phyloP scores from a whole-genome alignment of 2,888 invertebrate genomes.

The Laothoe populi region DNA sequence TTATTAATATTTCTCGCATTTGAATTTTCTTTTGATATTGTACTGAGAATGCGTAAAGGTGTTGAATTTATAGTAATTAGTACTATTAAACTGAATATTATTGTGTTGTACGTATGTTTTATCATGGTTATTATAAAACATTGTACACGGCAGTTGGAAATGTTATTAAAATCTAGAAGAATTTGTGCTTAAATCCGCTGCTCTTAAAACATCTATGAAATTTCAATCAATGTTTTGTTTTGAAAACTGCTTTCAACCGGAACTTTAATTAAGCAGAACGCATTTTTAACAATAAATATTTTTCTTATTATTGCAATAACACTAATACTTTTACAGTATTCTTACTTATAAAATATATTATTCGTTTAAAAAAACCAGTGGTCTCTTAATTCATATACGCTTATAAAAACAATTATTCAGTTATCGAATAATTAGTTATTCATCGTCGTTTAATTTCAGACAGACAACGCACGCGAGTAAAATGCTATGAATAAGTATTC shows the following conservation, averaged over 20 bases:
- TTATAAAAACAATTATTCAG: too few species aligned
- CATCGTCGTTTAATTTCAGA: too few species aligned
- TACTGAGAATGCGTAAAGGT: neutral
- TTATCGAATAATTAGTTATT: too few species aligned
- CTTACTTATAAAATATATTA: too few species aligned
- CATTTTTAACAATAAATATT: neutral
- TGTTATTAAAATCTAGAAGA: neutral
- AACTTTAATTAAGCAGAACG: neutral
- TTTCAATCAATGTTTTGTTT: slow-evolving; percentile 2
- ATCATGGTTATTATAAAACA: slow-evolving; percentile 4
- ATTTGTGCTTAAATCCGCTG: neutral
- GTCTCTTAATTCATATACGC: too few species aligned
- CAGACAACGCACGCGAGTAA: too few species aligned
- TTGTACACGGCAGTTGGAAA: neutral
- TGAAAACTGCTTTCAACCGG: neutral
- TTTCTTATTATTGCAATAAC: neutral
- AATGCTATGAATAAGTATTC: too few species aligned
- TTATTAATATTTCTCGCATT: neutral
- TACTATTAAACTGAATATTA: neutral
- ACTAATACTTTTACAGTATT: too few species aligned
- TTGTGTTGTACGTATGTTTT: neutral
- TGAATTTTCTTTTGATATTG: neutral
- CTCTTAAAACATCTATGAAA: neutral
- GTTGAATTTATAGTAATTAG: neutral
- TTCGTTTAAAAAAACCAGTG: too few species aligned